Percentiles rank a stretch among this genome's conserved stretches.
phyloP scores from a whole-genome alignment of 2,888 invertebrate species.

The Odontothrips loti region DNA sequence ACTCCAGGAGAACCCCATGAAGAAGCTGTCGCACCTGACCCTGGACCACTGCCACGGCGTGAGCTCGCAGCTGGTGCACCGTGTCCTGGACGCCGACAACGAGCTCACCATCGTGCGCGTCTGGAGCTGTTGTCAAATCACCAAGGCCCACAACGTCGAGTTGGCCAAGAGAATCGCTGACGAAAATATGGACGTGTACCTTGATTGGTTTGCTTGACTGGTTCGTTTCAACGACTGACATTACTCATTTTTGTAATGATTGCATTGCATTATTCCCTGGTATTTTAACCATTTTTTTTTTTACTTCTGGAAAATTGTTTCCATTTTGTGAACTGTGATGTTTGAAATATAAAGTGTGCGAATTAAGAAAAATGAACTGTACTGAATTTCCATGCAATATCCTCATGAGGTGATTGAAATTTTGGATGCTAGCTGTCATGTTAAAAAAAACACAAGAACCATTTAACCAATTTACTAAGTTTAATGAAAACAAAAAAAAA shows the following conservation, averaged over 20 bases:
- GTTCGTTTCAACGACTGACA: background rate
- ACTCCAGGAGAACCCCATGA: conserved; percentile 43
- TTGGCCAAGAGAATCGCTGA: conserved; percentile 39
- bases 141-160: conserved; percentile 37
- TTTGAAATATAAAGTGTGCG: too few relatives aligned
- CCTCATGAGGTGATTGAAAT: too few relatives aligned
- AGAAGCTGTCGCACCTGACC: conserved; percentile 41
- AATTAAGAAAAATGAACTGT: too few relatives aligned
- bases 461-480: too few relatives aligned
- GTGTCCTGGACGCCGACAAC: conserved; percentile 42
- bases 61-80: conserved; percentile 38
- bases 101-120: conserved; percentile 42
- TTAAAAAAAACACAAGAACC: too few relatives aligned
- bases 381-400: too few relatives aligned
- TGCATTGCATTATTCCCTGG: background rate
- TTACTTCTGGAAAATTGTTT: too few relatives aligned
- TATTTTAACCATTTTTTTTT: too few relatives aligned
- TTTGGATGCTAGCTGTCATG: background rate
- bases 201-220: conserved; percentile 44
- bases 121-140: conserved; percentile 43
- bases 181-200: conserved; percentile 43
- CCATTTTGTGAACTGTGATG: too few relatives aligned
- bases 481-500: too few relatives aligned
- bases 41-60: conserved; percentile 42
- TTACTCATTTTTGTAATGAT: background rate